Conservation (phyloP, 2,888 invertebrate species). For the Drosophila fungiperda region DNA sequence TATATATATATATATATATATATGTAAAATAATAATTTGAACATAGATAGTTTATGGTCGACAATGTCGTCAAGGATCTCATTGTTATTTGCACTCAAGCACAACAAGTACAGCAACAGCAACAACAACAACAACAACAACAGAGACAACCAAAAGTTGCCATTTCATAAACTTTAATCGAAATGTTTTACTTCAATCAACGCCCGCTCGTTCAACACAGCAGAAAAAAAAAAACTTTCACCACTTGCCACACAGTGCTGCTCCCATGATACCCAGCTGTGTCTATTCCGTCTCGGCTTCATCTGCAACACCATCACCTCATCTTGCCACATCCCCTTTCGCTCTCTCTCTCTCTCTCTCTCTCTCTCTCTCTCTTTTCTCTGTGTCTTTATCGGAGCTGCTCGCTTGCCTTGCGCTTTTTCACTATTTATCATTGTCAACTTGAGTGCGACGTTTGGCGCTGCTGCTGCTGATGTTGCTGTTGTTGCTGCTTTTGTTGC, state of each 20-base stretch:
- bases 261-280: slow-evolving; percentile 28
- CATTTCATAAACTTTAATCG: slow-evolving; percentile 81
- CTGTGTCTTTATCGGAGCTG: slow-evolving; percentile 37
- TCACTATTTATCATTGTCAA: slow-evolving; percentile 81
- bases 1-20: slow-evolving; percentile 22
- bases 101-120: slow-evolving; percentile 22
- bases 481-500: slow-evolving; percentile 24
- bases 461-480: slow-evolving; percentile 39
- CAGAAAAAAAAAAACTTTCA: slow-evolving; percentile 65
- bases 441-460: slow-evolving; percentile 81
- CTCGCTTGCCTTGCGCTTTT: slow-evolving; percentile 75
- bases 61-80: slow-evolving; percentile 58
- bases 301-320: slow-evolving; percentile 32
- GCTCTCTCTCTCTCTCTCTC: slow-evolving; percentile 6
- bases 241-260: slow-evolving; percentile 66
- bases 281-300: slow-evolving; percentile 42
- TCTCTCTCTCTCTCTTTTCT: slow-evolving; percentile 7
- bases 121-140: slow-evolving; percentile 23
- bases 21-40: slow-evolving; percentile 67
- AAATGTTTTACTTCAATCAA: slow-evolving; percentile 81
- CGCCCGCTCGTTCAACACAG: slow-evolving; percentile 47
- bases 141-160: slow-evolving; percentile 60
- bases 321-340: slow-evolving; percentile 1
- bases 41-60: slow-evolving; percentile 67
- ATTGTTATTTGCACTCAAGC: slow-evolving; percentile 57